Evolutionary conservation across 2,888 invertebrate species (phyloP).

Genomic region (Cryptus armator): DNA sequence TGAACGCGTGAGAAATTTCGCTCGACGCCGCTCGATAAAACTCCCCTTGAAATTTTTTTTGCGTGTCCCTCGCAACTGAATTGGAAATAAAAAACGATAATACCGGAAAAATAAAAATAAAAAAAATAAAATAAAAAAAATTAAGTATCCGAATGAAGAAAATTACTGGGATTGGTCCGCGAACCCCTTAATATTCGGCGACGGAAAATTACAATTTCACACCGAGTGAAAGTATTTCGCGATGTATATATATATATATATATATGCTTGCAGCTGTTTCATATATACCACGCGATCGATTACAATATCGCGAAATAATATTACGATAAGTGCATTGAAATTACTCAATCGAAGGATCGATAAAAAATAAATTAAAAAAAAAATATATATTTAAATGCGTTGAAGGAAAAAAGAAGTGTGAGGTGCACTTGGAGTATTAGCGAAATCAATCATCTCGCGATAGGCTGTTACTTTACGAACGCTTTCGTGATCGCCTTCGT

Average conservation of each 20-base stretch:
- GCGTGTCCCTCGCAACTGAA: background rate
- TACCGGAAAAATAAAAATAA: background rate
- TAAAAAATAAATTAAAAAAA: background rate
- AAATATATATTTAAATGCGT: background rate
- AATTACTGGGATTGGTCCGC: constrained; percentile 11
- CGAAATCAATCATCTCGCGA: background rate
- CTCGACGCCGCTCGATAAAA: constrained; percentile 19
- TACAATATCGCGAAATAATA: background rate
- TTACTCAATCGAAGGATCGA: constrained; percentile 9
- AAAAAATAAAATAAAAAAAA: background rate
- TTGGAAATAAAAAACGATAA: background rate
- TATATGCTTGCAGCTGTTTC: background rate
- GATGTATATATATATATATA: background rate
- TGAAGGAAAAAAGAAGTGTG: background rate
- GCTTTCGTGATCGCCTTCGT: background rate
- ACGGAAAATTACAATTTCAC: constrained; percentile 53
- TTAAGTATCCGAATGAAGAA: background rate
- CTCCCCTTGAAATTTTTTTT: constrained; percentile 48
- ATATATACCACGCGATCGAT: constrained; percentile 36
- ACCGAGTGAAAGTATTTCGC: constrained; percentile 51
- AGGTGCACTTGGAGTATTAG: background rate
- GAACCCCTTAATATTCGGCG: background rate
- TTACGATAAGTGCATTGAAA: background rate
- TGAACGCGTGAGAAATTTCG: constrained; percentile 64
- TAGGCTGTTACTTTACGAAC: background rate